These are phyloP conservation scores for Tragopan temminckii DNA, from an alignment of 2,797 vertebrate genomes.

Conservation along the genomic window DNA sequence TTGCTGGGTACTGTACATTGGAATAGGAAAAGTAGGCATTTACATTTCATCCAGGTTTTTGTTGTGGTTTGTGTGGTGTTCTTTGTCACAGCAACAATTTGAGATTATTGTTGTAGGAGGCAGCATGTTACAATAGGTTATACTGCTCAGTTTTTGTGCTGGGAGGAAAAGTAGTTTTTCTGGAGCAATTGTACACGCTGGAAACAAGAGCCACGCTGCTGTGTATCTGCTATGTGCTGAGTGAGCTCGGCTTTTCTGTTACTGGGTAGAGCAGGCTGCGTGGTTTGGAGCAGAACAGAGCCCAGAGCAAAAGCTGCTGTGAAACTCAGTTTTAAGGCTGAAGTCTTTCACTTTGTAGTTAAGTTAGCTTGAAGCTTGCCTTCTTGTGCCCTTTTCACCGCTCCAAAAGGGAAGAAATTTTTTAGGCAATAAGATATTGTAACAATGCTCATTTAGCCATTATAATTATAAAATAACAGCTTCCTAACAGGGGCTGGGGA, in stretches of 20 bases:
- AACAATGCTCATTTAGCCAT: neutral
- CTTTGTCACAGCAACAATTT: neutral
- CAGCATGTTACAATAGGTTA: neutral
- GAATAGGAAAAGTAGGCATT: neutral
- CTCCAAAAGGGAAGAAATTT: fast-evolving
- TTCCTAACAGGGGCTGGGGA: neutral
- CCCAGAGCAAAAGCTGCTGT: neutral
- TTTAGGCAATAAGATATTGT: neutral
- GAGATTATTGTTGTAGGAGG: neutral
- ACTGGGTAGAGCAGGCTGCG: neutral
- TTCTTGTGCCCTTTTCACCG: neutral
- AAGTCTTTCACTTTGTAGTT: neutral
- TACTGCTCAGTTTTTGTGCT: neutral
- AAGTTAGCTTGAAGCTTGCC: neutral
- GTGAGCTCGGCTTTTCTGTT: neutral
- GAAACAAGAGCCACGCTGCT: neutral
- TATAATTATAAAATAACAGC: neutral
- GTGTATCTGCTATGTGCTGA: neutral
- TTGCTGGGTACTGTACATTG: neutral
- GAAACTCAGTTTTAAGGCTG: neutral
- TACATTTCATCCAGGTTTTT: neutral
- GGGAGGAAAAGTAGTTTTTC: neutral
- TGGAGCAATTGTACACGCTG: neutral
- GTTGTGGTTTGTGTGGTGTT: neutral
- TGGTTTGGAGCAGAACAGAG: neutral